Base-by-base conservation (phyloP, 2,113 vertebrate species). In the Trematomus loennbergii region DNA sequence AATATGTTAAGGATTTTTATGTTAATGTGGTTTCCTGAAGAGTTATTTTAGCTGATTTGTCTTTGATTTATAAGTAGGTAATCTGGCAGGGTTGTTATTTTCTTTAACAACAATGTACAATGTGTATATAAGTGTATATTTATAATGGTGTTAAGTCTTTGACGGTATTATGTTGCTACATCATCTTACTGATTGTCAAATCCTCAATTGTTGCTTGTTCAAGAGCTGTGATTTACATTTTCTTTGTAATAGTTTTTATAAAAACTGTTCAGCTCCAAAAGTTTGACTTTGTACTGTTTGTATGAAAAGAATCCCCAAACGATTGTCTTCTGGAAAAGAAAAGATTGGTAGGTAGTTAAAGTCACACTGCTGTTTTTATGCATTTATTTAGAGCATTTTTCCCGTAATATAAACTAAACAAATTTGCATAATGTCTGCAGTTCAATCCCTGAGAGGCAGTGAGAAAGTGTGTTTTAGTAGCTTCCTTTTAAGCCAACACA, bases 211-310 rank as follows among this genome's bases (percentile, higher is more conserved):
- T 86, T 87, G 55, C 76, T 54, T 48, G 85, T 88, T 87, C 55
- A 70, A 64, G 3, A 84, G 50, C 36, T 80, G 76, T 78, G 6
- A 75, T 65, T 82, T 71, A 40, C 29, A 58, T 84, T 91, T 90
- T 84, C 54, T 88, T 90, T 85, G 43, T 75, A 76, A 71, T 17
- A 43, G 29, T 57, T 88, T 92, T 89, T 84, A 86, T 82, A 48
- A 61, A 84, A 71, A 20, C 57, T 40, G 66, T 85, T 87, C 48
- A 73, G 36, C 68, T 77, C 48, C 48, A 66, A 72, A 61, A 66
- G 18, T 17, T 60, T 55, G 49, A 53, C 10, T 9, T 72, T 4
- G 45, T 29, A 4, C 29, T 53, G 5, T 77, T 62, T 62, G 2
- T 62, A 61, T 17, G 36, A 3, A 46, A 16, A 53, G 9, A 6